These are phyloP conservation scores for Sternotherus odoratus DNA, from an alignment of 2,797 vertebrate genomes.

Conservation along the genomic window DNA sequence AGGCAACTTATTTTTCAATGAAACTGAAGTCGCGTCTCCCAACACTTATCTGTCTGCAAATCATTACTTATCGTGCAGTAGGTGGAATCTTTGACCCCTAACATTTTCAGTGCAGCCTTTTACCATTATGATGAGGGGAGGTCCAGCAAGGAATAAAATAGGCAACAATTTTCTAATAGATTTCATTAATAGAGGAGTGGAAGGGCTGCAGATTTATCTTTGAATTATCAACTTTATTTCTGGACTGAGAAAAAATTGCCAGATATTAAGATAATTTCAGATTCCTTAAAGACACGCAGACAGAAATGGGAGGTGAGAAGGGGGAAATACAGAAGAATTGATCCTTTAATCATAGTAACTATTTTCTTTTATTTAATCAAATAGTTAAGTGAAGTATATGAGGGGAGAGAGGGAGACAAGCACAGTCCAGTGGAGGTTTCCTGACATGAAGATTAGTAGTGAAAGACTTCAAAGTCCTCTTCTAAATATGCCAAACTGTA, in stretches of 20 bases:
- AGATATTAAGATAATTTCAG: conserved; percentile 32
- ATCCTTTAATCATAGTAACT: conserved; percentile 49
- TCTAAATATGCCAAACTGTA: not conserved
- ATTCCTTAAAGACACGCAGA: conserved; percentile 44
- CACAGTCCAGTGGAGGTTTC: not conserved
- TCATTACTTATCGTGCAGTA: not conserved
- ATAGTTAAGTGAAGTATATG: conserved; percentile 40
- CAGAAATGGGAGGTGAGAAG: conserved; percentile 39
- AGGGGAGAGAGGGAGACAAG: not conserved
- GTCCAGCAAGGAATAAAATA: conserved; percentile 15
- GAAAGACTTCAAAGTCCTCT: not conserved
- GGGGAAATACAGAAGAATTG: conserved; percentile 32
- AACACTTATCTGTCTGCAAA: not conserved
- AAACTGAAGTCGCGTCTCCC: not conserved
- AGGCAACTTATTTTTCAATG: not conserved
- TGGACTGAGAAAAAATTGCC: conserved; percentile 18
- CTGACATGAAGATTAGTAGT: not conserved
- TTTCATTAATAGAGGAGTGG: conserved; percentile 19
- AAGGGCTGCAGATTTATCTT: conserved; percentile 7
- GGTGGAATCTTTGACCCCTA: not conserved
- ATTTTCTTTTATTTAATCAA: conserved; percentile 35
- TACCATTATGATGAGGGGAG: not conserved
- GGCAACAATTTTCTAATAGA: not conserved
- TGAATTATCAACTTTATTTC: conserved; percentile 28
- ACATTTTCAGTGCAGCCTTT: not conserved